Conservation (phyloP, 2,888 invertebrate species). For the Rotaria magnacalcarata region DNA sequence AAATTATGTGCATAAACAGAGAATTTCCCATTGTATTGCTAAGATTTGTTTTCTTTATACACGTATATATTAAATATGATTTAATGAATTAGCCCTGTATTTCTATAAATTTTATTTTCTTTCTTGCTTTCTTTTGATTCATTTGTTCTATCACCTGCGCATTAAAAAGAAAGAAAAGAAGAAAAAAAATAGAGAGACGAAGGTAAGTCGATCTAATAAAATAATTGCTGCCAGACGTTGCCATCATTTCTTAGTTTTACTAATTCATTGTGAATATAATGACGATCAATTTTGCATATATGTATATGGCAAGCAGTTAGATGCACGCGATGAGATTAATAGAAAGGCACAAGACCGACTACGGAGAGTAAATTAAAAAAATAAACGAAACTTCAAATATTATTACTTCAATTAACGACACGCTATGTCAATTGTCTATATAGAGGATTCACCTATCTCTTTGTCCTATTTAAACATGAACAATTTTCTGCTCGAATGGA, state of each 20-base stretch:
- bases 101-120: background rate
- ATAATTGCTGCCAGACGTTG: constrained; percentile 5
- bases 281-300: constrained; percentile 18
- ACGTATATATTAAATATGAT: constrained; percentile 4
- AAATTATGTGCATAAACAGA: background rate
- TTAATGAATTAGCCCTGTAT: background rate
- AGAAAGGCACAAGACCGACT: background rate
- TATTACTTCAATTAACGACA: constrained; percentile 29
- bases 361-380: background rate
- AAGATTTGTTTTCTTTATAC: background rate
- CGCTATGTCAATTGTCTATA: constrained; percentile 28
- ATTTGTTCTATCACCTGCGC: background rate
- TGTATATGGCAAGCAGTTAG: constrained; percentile 23
- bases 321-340: constrained; percentile 26
- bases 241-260: background rate
- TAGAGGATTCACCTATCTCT: background rate
- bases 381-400: constrained; percentile 10
- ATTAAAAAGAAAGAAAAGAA: background rate
- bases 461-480: background rate
- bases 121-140: too few relatives aligned
- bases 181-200: background rate
- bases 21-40: background rate
- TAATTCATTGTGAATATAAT: constrained; percentile 24
- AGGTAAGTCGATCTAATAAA: constrained; percentile 18
- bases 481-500: constrained; percentile 21